Base-by-base conservation (phyloP, 1,140 invertebrate species). In the Formica exsecta region DNA sequence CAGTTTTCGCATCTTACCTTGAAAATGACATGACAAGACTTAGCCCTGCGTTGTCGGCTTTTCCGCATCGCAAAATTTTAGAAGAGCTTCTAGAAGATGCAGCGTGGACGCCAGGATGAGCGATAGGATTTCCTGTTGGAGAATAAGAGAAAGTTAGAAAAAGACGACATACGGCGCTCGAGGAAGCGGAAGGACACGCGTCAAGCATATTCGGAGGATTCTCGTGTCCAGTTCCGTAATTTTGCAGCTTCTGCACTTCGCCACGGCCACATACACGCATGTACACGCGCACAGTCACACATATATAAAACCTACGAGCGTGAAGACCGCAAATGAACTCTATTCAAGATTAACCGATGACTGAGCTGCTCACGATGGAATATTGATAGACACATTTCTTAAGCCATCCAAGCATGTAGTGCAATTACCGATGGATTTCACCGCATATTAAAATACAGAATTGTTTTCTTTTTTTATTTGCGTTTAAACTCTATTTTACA, bases 261-360 rank as follows among this genome's bases (percentile, higher is more conserved):
- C 48, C 22, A 38, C 2, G 48, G 16, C 3, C 32, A 44, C 13
- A n/a, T 22, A 71, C 25, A 13, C 19, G 7, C 22, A 32, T 13
- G 13, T n/a, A 44, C 16, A 32, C 7, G 16, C 9, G 11, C 25
- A 4, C 32, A 66, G 22, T 11, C 32, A n/a, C n/a, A 19, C 8
- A 36, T 32, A 44, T 44, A 32, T 32, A 32, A 71, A 80, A 51
- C 11, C 19, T 36, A 59, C 25, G 62, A 85, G 9, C 32, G 13
- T 64, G 22, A 64, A 70, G 36, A 38, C 57, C 84, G 85, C 89
- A 91, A 93, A 93, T 87, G 90, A 92, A 89, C 54, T 66, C 92
- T 92, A 93, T 93, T 93, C 89, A 93, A 92, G 91, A 92, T 93
- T 93, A 92, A 91, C 87, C 87, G 75, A 83, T 70, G 86, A 41